Base-by-base conservation (phyloP, 1,140 invertebrate genomes). In the Goniozus legneri region DNA sequence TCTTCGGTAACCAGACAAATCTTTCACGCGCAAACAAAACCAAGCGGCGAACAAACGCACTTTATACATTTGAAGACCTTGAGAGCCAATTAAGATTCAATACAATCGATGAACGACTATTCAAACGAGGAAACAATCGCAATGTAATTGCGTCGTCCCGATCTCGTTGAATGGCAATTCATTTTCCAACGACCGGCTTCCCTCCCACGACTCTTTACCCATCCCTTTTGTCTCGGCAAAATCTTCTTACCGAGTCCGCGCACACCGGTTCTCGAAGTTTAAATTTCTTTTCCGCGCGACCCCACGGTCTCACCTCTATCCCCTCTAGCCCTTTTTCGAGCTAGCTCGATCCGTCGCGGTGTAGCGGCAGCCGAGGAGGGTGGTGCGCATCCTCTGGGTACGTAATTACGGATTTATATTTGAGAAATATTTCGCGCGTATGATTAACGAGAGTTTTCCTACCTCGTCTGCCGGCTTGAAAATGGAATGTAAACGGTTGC, bases 121-220 rank as follows among this genome's bases (percentile, higher is more conserved):
- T 72, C 56, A 71, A 69, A 62, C 59, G 55, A 60, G 54, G 62
- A 69, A 61, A 73, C 69, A 73, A 73, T 72, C 56, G 60, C 53
- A 73, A 69, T 72, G 70, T 71, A 74, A 74, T 73, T 73, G 67
- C 66, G 52, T 63, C 65, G 45, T 58, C 59, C 58, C 60, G 52
- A 70, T 67, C 56, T 50, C 41, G 40, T 57, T 63, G 56, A 68
- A 66, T 67, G 50, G 56, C 62, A 61, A 69, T 73, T 69, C 65
- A 70, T 69, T 67, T 64, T 61, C 60, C 47, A 52, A 53, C 56
- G 48, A 36, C 32, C 44, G 27, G 22, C 31, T 54, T 49, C 38
- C 54, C 48, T 47, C 40, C 47, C 47, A 47, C 34, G 36, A 10
- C 30, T 39, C 31, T 34, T 33, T 16, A 13, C 10, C 6, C 1